Evolutionary conservation across 2,888 invertebrate species (phyloP).

Genomic region (Alsophila aescularia): DNA sequence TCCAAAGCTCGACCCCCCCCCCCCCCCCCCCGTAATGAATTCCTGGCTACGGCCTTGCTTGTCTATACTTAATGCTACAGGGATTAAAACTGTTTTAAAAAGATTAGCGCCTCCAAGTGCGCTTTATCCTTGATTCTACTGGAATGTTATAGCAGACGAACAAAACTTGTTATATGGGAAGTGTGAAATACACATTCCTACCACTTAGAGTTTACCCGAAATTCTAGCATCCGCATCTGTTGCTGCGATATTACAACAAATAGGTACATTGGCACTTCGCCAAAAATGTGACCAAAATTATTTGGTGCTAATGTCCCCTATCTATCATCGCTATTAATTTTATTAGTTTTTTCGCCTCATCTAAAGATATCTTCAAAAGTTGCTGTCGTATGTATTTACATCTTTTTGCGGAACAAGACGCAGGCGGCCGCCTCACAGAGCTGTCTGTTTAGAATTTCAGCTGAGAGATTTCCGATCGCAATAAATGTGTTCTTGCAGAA

Average conservation of each 20-base stretch:
- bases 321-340: slow-evolving; percentile 54
- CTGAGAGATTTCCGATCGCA: slow-evolving; percentile 69
- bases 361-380: slow-evolving; percentile 40
- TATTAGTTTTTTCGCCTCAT: slow-evolving; percentile 62
- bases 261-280: slow-evolving; percentile 47
- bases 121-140: too few relatives aligned
- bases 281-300: slow-evolving; percentile 52
- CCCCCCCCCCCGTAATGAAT: too few relatives aligned
- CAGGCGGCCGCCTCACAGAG: slow-evolving; percentile 32
- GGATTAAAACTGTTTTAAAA: too few relatives aligned
- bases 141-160: too few relatives aligned
- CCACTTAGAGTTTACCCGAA: slow-evolving; percentile 19
- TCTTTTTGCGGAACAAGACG: slow-evolving; percentile 29
- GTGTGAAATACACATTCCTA: too few relatives aligned
- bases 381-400: slow-evolving; percentile 28
- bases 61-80: too few relatives aligned
- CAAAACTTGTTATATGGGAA: too few relatives aligned
- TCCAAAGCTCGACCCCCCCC: too few relatives aligned
- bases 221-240: slow-evolving; percentile 16
- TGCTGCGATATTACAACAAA: slow-evolving; percentile 42
- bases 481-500: slow-evolving; percentile 62
- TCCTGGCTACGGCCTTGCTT: too few relatives aligned
- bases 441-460: slow-evolving; percentile 55
- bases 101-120: too few relatives aligned
- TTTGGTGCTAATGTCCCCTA: slow-evolving; percentile 47